Percentiles rank a stretch among this genome's conserved stretches.
These are phyloP conservation scores for Macrobrachium rosenbergii DNA, from an alignment of 1,140 invertebrate species.

Conservation along the genomic window DNA sequence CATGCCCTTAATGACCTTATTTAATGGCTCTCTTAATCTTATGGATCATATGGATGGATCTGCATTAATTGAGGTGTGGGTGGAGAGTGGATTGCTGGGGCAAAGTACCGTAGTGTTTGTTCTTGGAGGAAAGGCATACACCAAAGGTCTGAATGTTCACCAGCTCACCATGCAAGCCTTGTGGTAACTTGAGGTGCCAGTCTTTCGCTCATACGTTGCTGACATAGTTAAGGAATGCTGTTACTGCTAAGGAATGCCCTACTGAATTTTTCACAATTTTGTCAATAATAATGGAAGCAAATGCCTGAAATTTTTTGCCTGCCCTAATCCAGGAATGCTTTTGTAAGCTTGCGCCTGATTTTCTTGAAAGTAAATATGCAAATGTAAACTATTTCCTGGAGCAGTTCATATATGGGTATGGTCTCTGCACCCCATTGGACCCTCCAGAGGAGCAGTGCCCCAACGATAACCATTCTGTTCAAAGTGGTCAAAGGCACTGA, in stretches of 20 bases:
- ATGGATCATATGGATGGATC: neutral
- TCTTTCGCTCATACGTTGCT: neutral
- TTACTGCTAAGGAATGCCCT: neutral
- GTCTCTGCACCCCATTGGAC: neutral
- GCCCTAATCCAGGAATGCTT: no score
- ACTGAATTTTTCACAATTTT: neutral
- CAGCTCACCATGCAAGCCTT: neutral
- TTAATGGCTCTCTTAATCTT: neutral
- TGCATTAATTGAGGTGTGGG: neutral
- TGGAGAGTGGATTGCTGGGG: conserved; percentile 5
- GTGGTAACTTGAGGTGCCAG: neutral
- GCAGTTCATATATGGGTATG: neutral
- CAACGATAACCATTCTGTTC: neutral
- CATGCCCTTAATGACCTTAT: neutral
- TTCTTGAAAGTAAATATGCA: no score
- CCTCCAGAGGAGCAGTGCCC: neutral
- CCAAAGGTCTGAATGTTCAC: neutral
- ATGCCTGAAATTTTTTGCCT: no score
- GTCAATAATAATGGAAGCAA: neutral
- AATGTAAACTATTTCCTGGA: neutral
- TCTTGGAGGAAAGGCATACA: neutral
- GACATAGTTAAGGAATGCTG: neutral
- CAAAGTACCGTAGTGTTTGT: neutral
- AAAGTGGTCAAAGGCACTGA: conserved; percentile 16
- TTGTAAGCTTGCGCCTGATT: no score